Conservation (phyloP, 2,888 invertebrate species). For the Synanthedon tipuliformis region DNA sequence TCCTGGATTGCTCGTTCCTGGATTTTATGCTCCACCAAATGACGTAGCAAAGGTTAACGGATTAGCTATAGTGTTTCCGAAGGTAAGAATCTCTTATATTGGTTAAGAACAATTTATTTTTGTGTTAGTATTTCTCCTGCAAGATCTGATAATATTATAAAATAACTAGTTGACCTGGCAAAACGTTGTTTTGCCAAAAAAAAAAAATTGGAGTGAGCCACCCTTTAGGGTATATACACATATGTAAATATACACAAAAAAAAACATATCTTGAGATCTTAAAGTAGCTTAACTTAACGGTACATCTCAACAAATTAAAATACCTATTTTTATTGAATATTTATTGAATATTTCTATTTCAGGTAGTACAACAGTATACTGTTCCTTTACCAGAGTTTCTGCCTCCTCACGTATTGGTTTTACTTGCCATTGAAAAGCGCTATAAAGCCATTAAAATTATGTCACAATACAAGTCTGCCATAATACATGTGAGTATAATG, state of each 20-base stretch:
- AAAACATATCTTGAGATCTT: no score
- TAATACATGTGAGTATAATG: slow-evolving; percentile 40
- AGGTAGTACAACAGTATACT: slow-evolving; percentile 43
- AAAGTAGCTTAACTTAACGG: no score
- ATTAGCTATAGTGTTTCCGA: slow-evolving; percentile 48
- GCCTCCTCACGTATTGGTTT: slow-evolving; percentile 45
- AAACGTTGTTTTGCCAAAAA: no score
- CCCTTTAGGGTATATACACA: no score
- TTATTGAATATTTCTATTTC: slow-evolving; percentile 1
- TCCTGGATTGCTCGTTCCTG: slow-evolving; percentile 43
- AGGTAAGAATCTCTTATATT: slow-evolving; percentile 17
- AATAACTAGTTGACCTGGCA: no score
- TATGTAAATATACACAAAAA: no score
- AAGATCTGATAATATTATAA: no score
- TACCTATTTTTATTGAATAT: no score
- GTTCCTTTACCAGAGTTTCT: slow-evolving; percentile 43
- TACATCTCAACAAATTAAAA: no score
- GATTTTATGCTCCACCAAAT: slow-evolving; percentile 53
- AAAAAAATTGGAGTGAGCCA: no score
- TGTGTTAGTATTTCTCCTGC: no score
- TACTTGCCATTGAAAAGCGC: slow-evolving; percentile 39
- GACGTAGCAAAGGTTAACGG: slow-evolving; percentile 56
- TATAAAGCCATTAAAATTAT: slow-evolving; percentile 36
- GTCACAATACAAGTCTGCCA: slow-evolving; percentile 18
- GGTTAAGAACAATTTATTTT: not conserved